Base-by-base conservation (phyloP, 2,888 invertebrate species). In the Scaptomyza flava region DNA sequence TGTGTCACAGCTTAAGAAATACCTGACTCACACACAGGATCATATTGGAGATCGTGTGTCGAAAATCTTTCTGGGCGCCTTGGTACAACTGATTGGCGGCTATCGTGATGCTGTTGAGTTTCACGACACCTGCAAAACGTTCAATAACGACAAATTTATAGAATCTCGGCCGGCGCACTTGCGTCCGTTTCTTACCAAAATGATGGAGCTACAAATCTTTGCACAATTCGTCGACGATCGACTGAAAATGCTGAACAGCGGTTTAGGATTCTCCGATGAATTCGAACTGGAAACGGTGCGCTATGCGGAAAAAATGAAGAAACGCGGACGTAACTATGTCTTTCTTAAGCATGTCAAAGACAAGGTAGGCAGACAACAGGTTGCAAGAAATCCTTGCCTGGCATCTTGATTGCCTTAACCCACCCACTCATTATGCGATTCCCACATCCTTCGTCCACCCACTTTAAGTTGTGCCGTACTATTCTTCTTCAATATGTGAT, bases 151-250 rank as follows among this genome's bases (percentile, higher is more conserved):
- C 72, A 95, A 95, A 79, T 99, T 99, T 91, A 95, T 98, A 41
- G 96, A 95, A 90, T 96, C 97, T 36, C 94, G 98, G 67, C 96
- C 97, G 5, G 91, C 94, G 72, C 95, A 95, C 56, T 95, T 98
- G 94, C 97, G 98, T 91, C 96, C 96, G 7, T 98, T 98, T 92
- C 94, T 98, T 30, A 94, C 95, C 81, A 96, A 97, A 93, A 97
- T 98, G 95, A 93, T 98, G 79, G 95, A 98, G 82, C 93, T 98
- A 56, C 98, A 99, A 93, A 98, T 98, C 91, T 98, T 98, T 92
- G 97, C 96, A 91, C 98, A 98, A 73, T 92, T 99, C 91, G 97
- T 99, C 88, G 98, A 98, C 89, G 98, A 98, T 92, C 94, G 99
- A 81, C 93, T 99, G 79, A 96, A 97, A 80, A 95, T 98, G 94